Evolutionary conservation across 2,888 invertebrate genomes (phyloP).

Genomic region (Phyllotreta cruciferae): DNA sequence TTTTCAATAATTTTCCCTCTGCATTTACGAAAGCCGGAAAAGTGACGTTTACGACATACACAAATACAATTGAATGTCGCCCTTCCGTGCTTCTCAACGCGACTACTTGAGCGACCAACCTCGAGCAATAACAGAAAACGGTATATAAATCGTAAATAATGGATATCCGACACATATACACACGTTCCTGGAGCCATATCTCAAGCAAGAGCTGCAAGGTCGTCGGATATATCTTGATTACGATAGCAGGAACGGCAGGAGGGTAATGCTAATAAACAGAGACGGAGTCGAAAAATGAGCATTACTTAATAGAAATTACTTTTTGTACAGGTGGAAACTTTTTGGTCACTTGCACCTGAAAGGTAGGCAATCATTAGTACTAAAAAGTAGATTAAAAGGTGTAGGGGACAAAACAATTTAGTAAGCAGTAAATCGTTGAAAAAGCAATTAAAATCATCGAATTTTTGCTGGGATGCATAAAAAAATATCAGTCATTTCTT

Average conservation of each 20-base stretch:
- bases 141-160: slow-evolving; percentile 57
- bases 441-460: too few species aligned
- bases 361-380: too few species aligned
- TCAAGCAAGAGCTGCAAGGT: slow-evolving; percentile 56
- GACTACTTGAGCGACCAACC: slow-evolving; percentile 21
- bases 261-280: slow-evolving; percentile 12
- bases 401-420: too few species aligned
- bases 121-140: slow-evolving; percentile 45
- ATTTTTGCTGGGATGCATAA: not conserved
- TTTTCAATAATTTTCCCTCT: not conserved
- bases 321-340: not conserved
- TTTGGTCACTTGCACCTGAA: too few species aligned
- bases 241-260: slow-evolving; percentile 41
- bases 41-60: slow-evolving; percentile 16
- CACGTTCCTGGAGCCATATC: slow-evolving; percentile 57
- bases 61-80: slow-evolving; percentile 23
- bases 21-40: not conserved
- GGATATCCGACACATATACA: slow-evolving; percentile 56
- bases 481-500: slow-evolving; percentile 14
- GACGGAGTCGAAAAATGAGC: slow-evolving; percentile 1
- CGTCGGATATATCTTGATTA: slow-evolving; percentile 60
- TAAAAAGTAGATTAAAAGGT: too few species aligned
- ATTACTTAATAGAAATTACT: slow-evolving; percentile 2
- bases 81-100: slow-evolving; percentile 4
- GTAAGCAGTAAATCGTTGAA: too few species aligned